These are phyloP conservation scores for Accipiter virgatus DNA, from an alignment of 2,113 vertebrate genomes.

Conservation along the genomic window DNA sequence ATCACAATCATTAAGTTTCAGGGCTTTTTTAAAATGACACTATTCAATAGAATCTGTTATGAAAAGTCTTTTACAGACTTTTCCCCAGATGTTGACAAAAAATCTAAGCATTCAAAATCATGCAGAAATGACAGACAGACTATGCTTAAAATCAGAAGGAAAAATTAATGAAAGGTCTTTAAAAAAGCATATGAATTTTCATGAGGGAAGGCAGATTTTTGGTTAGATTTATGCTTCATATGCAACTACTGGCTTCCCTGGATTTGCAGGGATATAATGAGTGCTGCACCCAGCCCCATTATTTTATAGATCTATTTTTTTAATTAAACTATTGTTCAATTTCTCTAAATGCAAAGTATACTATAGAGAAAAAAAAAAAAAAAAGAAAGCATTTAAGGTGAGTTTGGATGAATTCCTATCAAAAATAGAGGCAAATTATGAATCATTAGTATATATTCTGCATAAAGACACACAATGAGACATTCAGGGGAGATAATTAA, in stretches of 20 bases:
- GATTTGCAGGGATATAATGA: neutral
- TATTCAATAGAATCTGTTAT: neutral
- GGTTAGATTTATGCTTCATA: neutral
- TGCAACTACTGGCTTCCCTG: neutral
- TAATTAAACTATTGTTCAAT: neutral
- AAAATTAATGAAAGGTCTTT: neutral
- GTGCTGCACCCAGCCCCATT: neutral
- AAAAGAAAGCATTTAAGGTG: neutral
- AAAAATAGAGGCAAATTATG: neutral
- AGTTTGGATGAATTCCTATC: neutral
- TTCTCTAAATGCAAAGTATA: neutral
- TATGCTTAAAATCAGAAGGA: neutral
- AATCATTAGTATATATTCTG: neutral
- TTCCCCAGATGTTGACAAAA: neutral
- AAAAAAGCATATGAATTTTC: neutral
- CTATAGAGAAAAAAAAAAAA: too few species aligned
- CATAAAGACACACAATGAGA: neutral
- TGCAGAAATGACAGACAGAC: neutral
- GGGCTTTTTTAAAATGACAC: neutral
- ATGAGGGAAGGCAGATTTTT: neutral
- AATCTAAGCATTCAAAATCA: neutral
- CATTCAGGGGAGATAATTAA: constrained; percentile 4
- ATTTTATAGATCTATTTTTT: neutral
- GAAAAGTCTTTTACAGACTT: neutral
- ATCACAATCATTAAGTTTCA: neutral